These are phyloP conservation scores for Nomada goodeniana DNA, from an alignment of 2,888 invertebrate species.

Conservation along the genomic window DNA sequence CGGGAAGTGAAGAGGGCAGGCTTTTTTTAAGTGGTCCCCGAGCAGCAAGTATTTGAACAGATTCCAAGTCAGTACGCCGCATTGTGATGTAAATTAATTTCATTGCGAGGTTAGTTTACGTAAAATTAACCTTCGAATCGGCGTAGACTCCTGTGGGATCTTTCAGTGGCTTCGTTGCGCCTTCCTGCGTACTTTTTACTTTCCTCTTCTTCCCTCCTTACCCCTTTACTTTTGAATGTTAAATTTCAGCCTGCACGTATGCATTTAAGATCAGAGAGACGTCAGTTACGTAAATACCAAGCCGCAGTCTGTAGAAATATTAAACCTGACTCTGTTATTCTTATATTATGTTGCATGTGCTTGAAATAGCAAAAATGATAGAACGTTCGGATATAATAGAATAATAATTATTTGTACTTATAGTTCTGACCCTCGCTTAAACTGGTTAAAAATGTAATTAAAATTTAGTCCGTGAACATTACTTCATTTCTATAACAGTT, in stretches of 20 bases:
- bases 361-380: no score
- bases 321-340: no score
- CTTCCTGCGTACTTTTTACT: not conserved
- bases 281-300: not conserved
- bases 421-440: no score
- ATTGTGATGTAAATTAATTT: constrained; percentile 27
- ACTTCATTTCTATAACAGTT: no score
- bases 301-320: not conserved
- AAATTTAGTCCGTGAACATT: no score
- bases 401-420: no score
- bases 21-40: not conserved
- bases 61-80: not conserved
- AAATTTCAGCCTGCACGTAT: constrained; percentile 1
- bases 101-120: constrained; percentile 2
- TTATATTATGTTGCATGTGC: no score
- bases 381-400: no score
- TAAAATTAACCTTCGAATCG: constrained; percentile 6
- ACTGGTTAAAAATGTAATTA: no score
- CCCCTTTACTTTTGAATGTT: not conserved
- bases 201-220: not conserved
- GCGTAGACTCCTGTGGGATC: not conserved
- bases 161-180: not conserved
- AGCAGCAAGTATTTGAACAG: not conserved
- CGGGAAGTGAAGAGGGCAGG: not conserved
- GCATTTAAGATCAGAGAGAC: not conserved